Evolutionary conservation across 2,113 vertebrate species (phyloP).

Genomic region (Nothocercus julius): DNA sequence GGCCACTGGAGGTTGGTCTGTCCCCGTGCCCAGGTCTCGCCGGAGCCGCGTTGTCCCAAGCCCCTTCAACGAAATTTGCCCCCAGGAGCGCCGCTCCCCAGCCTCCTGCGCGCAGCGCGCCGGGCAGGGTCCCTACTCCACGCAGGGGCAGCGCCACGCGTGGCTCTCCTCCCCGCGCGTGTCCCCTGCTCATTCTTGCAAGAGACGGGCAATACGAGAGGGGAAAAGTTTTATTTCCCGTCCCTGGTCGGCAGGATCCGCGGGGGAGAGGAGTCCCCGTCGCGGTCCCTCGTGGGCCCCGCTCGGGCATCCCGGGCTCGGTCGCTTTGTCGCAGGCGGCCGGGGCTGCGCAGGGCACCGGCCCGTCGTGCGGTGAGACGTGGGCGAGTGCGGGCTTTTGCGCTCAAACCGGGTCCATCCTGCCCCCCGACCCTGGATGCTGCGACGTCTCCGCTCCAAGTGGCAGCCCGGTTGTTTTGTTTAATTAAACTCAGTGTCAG

Average conservation of each 20-base stretch:
- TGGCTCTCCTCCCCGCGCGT: background rate
- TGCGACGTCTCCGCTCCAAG: constrained; percentile 19
- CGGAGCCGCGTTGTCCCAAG: background rate
- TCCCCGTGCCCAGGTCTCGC: background rate
- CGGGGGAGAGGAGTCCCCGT: background rate
- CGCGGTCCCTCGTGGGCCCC: too few relatives aligned
- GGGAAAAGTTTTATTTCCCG: background rate
- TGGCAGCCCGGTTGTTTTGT: constrained; percentile 68
- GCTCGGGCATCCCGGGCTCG: background rate
- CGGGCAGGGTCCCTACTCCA: background rate
- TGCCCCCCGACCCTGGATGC: constrained; percentile 37
- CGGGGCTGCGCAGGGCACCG: background rate
- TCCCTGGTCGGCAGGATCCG: background rate
- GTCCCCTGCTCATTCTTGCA: background rate
- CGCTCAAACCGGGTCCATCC: background rate
- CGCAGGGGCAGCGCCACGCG: background rate
- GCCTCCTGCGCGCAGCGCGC: fast-evolving
- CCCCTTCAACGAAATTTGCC: constrained; percentile 31
- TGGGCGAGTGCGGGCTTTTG: background rate
- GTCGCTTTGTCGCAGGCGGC: background rate
- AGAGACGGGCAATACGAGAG: fast-evolving
- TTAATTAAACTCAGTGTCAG: constrained; percentile 79
- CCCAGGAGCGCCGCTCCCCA: background rate
- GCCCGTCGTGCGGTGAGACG: background rate
- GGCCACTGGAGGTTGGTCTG: too few relatives aligned